Conservation (phyloP, 2,113 vertebrate genomes). For the Cheirogaleus medius region DNA sequence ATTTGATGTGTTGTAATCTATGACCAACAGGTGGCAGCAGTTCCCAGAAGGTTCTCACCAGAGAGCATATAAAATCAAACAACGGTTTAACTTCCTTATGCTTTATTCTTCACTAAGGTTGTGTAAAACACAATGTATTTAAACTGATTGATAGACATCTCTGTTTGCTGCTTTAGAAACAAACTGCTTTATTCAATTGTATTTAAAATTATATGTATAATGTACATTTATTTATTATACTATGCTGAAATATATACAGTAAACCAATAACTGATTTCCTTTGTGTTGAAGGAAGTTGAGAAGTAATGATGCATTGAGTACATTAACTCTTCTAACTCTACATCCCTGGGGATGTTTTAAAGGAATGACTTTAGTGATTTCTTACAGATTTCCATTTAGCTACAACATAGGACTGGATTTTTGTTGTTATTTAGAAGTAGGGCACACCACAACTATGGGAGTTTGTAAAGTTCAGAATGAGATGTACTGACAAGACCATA, state of each 20-base stretch:
- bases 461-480: constrained; percentile 24
- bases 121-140: constrained; percentile 48
- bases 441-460: not conserved
- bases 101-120: constrained; percentile 54
- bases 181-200: constrained; percentile 67
- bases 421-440: constrained; percentile 34
- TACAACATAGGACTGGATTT: not conserved
- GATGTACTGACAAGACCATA: not conserved
- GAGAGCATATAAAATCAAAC: not conserved
- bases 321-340: constrained; percentile 47
- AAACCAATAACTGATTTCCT: constrained; percentile 47
- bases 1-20: not conserved
- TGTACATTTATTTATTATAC: constrained; percentile 52
- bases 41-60: constrained; percentile 52
- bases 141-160: constrained; percentile 58
- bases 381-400: constrained; percentile 40
- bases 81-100: not conserved
- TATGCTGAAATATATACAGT: constrained; percentile 1
- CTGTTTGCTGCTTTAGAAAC: constrained; percentile 22
- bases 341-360: constrained; percentile 44
- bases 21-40: constrained; percentile 77
- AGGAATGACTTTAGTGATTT: constrained; percentile 50
- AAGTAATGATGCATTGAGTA: constrained; percentile 47
- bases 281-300: constrained; percentile 39
- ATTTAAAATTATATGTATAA: constrained; percentile 54